Percentiles rank a stretch among this genome's conserved stretches.
phyloP scores from a whole-genome alignment of 1,140 invertebrate genomes.

The Muscidifurax raptorellus region DNA sequence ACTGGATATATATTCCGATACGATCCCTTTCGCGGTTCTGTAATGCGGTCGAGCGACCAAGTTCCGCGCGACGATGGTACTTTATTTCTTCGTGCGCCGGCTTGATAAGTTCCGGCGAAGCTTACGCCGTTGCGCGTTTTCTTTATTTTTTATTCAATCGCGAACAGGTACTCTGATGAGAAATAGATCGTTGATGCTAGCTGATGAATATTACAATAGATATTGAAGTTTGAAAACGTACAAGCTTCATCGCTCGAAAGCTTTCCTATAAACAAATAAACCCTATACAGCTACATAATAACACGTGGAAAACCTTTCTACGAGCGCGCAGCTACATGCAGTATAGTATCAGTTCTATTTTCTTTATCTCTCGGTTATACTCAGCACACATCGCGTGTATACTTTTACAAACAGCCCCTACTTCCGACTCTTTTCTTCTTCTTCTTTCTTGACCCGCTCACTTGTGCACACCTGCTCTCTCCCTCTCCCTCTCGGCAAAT shows the following conservation, averaged over 20 bases:
- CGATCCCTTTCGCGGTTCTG: background rate
- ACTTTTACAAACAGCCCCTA: slow-evolving; percentile 23
- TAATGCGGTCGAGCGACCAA: background rate
- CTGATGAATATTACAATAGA: too few relatives aligned
- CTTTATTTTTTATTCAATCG: too few relatives aligned
- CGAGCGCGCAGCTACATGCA: too few relatives aligned
- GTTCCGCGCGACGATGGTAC: background rate
- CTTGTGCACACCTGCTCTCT: background rate
- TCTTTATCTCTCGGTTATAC: slow-evolving; percentile 11
- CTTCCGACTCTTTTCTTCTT: background rate
- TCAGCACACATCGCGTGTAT: background rate
- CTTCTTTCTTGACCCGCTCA: background rate
- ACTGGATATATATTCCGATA: background rate
- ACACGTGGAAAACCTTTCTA: background rate
- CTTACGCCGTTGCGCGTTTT: too few relatives aligned
- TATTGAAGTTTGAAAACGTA: too few relatives aligned
- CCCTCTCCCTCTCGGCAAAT: background rate
- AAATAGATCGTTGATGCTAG: too few relatives aligned
- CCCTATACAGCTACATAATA: too few relatives aligned
- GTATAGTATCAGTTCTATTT: background rate
- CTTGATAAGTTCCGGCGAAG: background rate
- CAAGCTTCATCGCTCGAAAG: too few relatives aligned
- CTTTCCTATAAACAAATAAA: too few relatives aligned
- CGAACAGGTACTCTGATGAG: too few relatives aligned
- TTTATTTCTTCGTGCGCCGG: background rate